phyloP scores from a whole-genome alignment of 2,888 invertebrate species.

The Baccha elongata region DNA sequence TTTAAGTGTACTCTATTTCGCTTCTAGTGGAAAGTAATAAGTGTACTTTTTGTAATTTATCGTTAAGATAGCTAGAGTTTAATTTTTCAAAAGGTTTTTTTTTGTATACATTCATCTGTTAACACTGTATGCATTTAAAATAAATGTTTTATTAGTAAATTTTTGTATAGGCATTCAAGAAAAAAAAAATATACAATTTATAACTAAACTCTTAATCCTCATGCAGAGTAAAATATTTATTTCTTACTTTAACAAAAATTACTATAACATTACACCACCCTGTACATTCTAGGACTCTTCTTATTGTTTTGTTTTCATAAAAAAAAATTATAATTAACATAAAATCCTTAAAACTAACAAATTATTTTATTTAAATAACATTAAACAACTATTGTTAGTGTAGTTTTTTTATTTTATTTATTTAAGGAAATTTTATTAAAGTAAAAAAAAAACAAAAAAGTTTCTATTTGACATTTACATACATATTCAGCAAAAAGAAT shows the following conservation, averaged over 20 bases:
- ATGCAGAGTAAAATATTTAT: constrained; percentile 3
- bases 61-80: no score
- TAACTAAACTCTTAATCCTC: constrained; percentile 5
- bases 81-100: no score
- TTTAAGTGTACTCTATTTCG: no score
- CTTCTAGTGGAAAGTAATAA: no score
- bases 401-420: constrained; percentile 26
- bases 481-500: constrained; percentile 46
- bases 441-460: no score
- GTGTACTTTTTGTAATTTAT: no score
- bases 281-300: constrained; percentile 74
- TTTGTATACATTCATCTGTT: no score
- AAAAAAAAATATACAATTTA: no score
- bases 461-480: constrained; percentile 19
- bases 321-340: constrained; percentile 16
- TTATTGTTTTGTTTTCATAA: constrained; percentile 43
- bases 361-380: constrained; percentile 38
- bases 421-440: constrained; percentile 11
- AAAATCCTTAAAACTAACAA: constrained; percentile 21
- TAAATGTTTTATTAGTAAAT: no score
- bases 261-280: constrained; percentile 70
- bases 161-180: no score
- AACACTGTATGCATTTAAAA: neutral
- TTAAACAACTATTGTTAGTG: constrained; percentile 58
- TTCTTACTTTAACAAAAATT: constrained; percentile 17